phyloP scores from a whole-genome alignment of 1,140 invertebrate genomes.

The Heliconius melpomene region DNA sequence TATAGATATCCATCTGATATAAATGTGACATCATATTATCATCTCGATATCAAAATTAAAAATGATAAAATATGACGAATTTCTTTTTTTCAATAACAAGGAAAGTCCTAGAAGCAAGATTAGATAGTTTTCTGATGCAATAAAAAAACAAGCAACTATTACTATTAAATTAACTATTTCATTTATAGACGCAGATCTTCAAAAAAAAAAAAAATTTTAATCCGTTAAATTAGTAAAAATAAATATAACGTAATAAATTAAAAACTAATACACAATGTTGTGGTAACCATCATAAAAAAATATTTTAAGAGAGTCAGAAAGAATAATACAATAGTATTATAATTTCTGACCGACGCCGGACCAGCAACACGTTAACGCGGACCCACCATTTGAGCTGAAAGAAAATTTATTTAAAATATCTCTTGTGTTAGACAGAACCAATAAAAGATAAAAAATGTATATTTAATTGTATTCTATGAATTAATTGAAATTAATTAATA shows the following conservation, averaged over 20 bases:
- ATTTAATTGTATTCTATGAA: too few relatives aligned
- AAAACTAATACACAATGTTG: slow-evolving; percentile 48
- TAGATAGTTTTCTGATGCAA: not conserved
- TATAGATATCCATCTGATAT: not conserved
- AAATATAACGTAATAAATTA: too few relatives aligned
- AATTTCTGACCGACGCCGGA: slow-evolving; percentile 64
- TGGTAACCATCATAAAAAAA: slow-evolving; percentile 55
- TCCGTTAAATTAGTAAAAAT: too few relatives aligned
- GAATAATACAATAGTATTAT: slow-evolving; percentile 76
- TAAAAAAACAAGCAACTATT: not conserved
- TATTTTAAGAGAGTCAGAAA: slow-evolving; percentile 61
- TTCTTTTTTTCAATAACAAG: not conserved
- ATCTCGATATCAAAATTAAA: not conserved
- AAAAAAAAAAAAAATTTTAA: too few relatives aligned
- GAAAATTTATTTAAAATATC: slow-evolving; percentile 63
- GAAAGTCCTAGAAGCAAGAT: not conserved
- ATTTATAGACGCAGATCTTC: not conserved
- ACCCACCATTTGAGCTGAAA: slow-evolving; percentile 63
- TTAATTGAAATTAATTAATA: not conserved
- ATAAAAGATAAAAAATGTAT: not conserved
- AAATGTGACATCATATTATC: not conserved
- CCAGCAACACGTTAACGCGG: slow-evolving; percentile 46
- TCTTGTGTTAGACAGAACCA: slow-evolving; percentile 66
- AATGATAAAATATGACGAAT: too few relatives aligned
- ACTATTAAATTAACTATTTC: too few relatives aligned